Evolutionary conservation across 64 coral and sea anemone genomes (phyloP), one percentile per base, ranked within the genome.

Genomic region (Montipora cactus): DNA sequence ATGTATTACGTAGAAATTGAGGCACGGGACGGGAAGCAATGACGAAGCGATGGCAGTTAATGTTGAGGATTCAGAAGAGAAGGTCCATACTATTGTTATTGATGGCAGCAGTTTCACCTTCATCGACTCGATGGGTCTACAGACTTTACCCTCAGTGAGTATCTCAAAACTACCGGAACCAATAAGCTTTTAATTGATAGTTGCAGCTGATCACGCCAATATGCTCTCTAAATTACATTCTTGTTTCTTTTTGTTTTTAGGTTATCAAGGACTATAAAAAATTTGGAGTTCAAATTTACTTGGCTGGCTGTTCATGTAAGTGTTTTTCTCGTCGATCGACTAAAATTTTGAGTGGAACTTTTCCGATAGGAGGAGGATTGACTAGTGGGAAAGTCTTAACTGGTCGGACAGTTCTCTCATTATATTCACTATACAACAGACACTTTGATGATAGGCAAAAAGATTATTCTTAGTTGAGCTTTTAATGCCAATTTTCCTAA

Each of bases 111-210:
- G 81, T 53, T 98, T 98, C 78, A 98, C 91, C 0, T 95, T 94
- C 45, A 98, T 98, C 58, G 97, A 98, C 72, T 98, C 97, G 0
- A 81, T 98, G 81, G 97, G 94, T 59, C 50, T 98, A 16, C 87
- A 55, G 25, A 62, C 88, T 9, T 83, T 98, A 3, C 62, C 71
- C 55, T 37, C 94, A 58, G 97, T 98, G 83, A 93, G 88, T 78
- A 52, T 80, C 12, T 78, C 4, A 78, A 78, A 5, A 78, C 76
- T 16, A 64, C 61, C 61, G 61, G 61, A 4, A 64, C 15, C 3
- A 64, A 64, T 15, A 14, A 57, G 53, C 53, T 57, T 57, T 57
- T 0, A 57, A 7, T 57, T 11, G 53, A 57, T 11, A 57, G 6
- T 57, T 57, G 6, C 37, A 37, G 37, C 37, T 37, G 37, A 37